Evolutionary conservation across 2,797 vertebrate species (phyloP).

Genomic region (Labeo calbasu): DNA sequence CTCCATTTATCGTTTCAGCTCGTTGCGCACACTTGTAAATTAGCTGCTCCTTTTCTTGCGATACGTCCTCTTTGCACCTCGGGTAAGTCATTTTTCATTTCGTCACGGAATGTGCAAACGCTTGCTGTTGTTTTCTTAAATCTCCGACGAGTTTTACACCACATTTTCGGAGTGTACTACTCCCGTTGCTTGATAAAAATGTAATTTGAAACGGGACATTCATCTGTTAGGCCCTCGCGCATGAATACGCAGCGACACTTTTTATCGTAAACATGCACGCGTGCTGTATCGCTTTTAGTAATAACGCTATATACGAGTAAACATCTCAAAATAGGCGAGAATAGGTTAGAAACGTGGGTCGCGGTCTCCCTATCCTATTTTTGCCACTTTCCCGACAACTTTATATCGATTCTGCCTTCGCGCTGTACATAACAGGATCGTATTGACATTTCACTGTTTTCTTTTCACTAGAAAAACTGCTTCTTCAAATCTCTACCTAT

Average conservation of each 20-base stretch:
- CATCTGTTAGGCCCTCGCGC: constrained; percentile 45
- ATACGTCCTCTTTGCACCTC: background rate
- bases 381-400: constrained; percentile 36
- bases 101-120: no score
- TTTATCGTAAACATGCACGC: constrained; percentile 31
- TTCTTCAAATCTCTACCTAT: background rate
- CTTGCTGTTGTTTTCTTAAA: constrained; percentile 5
- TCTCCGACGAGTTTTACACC: constrained; percentile 25
- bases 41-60: constrained; percentile 24
- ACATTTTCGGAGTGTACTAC: constrained; percentile 24
- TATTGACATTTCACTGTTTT: constrained; percentile 12
- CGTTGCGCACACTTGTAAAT: constrained; percentile 43
- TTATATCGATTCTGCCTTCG: constrained; percentile 25
- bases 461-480: background rate
- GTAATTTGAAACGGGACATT: constrained; percentile 45
- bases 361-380: background rate
- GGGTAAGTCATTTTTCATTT: constrained; percentile 49
- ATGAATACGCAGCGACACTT: constrained; percentile 17
- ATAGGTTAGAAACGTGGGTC: background rate
- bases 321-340: background rate
- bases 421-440: constrained; percentile 10
- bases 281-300: background rate
- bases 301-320: background rate
- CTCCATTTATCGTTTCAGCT: constrained; percentile 46
- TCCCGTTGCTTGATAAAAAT: constrained; percentile 40